phyloP scores from a whole-genome alignment of 2,113 vertebrate genomes.

The Camelus dromedarius region DNA sequence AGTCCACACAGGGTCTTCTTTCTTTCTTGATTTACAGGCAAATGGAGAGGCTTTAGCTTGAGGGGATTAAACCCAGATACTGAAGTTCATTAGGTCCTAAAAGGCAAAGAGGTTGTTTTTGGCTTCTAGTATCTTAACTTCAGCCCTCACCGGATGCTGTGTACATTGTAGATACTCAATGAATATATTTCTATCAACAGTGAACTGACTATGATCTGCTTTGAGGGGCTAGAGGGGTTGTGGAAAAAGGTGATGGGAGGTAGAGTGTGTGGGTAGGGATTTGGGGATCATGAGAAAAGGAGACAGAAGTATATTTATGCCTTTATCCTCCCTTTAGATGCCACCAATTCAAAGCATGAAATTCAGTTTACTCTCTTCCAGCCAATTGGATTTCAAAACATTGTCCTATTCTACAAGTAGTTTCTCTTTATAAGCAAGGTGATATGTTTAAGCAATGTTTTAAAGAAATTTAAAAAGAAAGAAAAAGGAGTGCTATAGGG shows the following conservation, averaged over 20 bases:
- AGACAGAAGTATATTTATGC: background rate
- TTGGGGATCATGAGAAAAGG: background rate
- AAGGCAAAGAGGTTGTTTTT: background rate
- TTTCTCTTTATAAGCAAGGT: slow-evolving; percentile 25
- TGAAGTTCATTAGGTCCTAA: background rate
- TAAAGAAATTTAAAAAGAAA: slow-evolving; percentile 5
- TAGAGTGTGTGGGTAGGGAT: background rate
- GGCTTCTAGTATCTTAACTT: background rate
- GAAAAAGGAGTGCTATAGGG: background rate
- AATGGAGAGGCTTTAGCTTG: background rate
- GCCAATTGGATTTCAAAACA: background rate
- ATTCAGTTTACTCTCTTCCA: background rate
- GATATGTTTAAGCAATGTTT: background rate
- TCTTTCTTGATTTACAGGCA: background rate
- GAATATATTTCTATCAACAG: background rate
- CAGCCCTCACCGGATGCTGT: background rate
- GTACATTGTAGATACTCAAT: too few relatives aligned
- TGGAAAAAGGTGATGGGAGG: background rate
- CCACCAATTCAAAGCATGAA: background rate
- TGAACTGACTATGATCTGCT: background rate
- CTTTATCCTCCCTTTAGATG: background rate
- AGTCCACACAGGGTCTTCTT: background rate
- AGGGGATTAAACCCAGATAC: background rate
- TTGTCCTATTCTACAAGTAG: background rate
- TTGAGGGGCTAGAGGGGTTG: background rate